Evolutionary conservation across 2,888 invertebrate species (phyloP).

Genomic region (Microdon myrmicae): DNA sequence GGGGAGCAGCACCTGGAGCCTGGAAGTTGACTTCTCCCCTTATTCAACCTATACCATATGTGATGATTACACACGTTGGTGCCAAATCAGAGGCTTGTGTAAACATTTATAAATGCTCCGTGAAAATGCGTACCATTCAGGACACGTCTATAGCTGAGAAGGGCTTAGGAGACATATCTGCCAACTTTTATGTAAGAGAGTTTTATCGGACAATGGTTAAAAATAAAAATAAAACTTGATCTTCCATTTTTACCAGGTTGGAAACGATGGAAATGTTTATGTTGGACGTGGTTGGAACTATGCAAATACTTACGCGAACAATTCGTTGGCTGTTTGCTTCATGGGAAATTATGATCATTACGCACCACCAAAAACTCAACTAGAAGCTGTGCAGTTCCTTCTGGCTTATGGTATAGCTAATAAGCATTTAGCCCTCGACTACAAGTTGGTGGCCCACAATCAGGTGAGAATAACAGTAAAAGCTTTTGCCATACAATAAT

Average conservation of each 20-base stretch:
- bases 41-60: conserved; percentile 61
- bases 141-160: conserved; percentile 58
- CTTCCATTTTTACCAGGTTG: too few species aligned
- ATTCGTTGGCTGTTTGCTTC: conserved; percentile 68
- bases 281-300: conserved; percentile 69
- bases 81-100: conserved; percentile 58
- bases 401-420: conserved; percentile 66
- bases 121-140: conserved; percentile 61
- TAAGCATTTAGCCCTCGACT: conserved; percentile 65
- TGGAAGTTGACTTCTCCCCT: too few species aligned
- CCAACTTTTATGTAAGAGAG: conserved; percentile 53
- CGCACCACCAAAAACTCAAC: conserved; percentile 64
- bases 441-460: conserved; percentile 69
- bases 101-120: conserved; percentile 58
- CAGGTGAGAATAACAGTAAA: conserved; percentile 64
- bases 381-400: conserved; percentile 66
- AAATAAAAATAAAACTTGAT: too few species aligned
- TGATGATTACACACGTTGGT: conserved; percentile 66
- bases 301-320: conserved; percentile 69
- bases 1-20: too few species aligned
- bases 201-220: conserved; percentile 65
- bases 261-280: conserved; percentile 70
- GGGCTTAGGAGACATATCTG: conserved; percentile 61
- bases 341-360: conserved; percentile 68
- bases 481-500: not conserved